Percentiles rank a stretch among this genome's conserved stretches.
phyloP scores from a whole-genome alignment of 2,888 invertebrate genomes.

The Hirudinaria manillensis region DNA sequence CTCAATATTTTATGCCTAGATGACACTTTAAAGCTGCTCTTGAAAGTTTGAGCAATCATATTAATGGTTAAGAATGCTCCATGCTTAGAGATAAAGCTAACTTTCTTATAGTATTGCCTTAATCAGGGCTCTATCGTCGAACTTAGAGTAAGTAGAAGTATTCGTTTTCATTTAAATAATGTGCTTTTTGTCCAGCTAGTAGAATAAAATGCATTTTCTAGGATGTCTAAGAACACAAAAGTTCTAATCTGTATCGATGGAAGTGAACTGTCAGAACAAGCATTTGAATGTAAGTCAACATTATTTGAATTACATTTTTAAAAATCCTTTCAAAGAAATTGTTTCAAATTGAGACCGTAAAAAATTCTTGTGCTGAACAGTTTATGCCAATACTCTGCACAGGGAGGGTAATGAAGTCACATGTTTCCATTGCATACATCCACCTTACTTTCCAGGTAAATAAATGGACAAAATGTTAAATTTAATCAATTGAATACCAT shows the following conservation, averaged over 20 bases:
- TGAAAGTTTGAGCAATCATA: no score
- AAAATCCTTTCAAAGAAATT: not conserved
- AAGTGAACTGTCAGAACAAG: conserved; percentile 18
- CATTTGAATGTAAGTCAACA: conserved; percentile 21
- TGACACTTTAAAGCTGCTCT: no score
- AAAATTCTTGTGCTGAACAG: not conserved
- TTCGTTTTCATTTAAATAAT: no score
- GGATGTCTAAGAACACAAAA: conserved; percentile 17
- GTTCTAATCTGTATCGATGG: conserved; percentile 26
- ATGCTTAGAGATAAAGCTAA: no score
- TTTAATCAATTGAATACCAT: not conserved
- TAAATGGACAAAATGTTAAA: not conserved
- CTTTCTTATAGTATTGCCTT: no score
- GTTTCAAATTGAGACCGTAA: not conserved
- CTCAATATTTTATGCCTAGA: no score
- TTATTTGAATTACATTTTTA: not conserved
- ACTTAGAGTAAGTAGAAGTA: no score
- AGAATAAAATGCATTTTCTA: not conserved
- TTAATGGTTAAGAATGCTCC: no score
- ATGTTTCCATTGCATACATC: conserved; percentile 30
- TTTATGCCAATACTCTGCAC: conserved; percentile 22
- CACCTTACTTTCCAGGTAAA: conserved; percentile 27
- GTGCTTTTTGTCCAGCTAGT: no score
- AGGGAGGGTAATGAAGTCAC: conserved; percentile 25
- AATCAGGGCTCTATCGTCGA: no score